Evolutionary conservation across 2,113 vertebrate genomes (phyloP), one percentile per base, ranked within the genome.

Genomic region (Indicator indicator): DNA sequence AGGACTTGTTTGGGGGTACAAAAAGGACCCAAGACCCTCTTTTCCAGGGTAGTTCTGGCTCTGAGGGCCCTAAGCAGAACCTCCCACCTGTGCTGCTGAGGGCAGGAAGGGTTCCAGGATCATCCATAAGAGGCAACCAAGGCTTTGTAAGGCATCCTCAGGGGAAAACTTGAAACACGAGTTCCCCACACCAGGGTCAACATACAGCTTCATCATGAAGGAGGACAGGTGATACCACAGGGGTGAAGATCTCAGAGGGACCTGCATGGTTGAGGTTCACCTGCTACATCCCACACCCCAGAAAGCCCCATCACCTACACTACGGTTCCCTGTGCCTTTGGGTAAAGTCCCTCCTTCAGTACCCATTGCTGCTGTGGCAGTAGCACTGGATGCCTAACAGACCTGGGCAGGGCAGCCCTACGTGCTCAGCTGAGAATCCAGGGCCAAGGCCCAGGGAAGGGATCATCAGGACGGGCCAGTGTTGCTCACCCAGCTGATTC

Each of bases 221-320:
- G 12, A 83, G 4, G 17, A 44, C 0, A 3, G 20, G 24, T 0
- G 0, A 71, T 36, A 80, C 10, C 18, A 69, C 19, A 38, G 12
- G 1, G 7, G 5, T 9, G 12, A 83, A 68, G n/a, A 42, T 86
- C 68, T 56, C 2, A 0, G 42, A 92, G 4, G 6, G 30, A 69
- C 23, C 32, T 13, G 2, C 2, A 9, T 15, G 21, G 9, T 42
- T 7, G 28, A 38, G 24, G 5, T 32, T 18, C 0, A 0, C 65
- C 73, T 42, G 8, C 19, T 80, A 30, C 69, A 90, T 55, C 46
- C 16, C 33, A 28, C 9, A 12, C 6, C 19, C 24, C 6, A 63
- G 12, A 2, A 81, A 74, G 52, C 67, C 27, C n/a, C 16, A 56
- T 13, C 32, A 42, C 11, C 63, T 56, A 15, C 1, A 2, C 0